Base-by-base conservation (phyloP, 1,140 invertebrate genomes). In the Drosophila willistoni region DNA sequence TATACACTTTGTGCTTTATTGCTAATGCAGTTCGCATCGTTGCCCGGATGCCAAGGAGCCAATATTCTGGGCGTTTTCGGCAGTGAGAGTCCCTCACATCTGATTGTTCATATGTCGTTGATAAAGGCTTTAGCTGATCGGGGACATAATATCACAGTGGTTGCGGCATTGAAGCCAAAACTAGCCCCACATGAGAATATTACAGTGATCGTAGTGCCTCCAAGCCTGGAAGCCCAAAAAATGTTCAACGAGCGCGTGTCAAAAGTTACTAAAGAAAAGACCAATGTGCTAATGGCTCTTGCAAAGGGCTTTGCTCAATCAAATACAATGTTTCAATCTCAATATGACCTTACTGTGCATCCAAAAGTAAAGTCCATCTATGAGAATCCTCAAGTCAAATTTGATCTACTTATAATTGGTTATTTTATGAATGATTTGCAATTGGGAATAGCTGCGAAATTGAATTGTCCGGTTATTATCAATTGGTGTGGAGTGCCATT, bases 1-100 rank as follows among this genome's bases (percentile, higher is more conserved):
- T 10, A 6, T 34, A 36, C 33, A 17, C 10, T 14, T 64, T 7
- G 7, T 73, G 3, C 3, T 75, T 0, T 14, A 77, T 29, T 69
- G 25, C 7, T 9, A 71, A 7, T 9, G 60, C 44, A 51, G 36
- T 34, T 10, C n/a, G 13, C 10, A 5, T 59, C 10, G 7, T 64
- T 22, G 44, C 64, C 34, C 29, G 69, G 29, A 9, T 29, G 39
- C 7, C 62, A 87, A 62, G 59, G 71, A 9, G 70, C 79, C 1
- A 85, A 90, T 51, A 91, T 91, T n/a, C 66, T 91, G 0, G 87
- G 87, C 5, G n/a, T 91, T 0, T 91, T 91, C 14, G 68, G 76
- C 2, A 89, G 86, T 12, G 44, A 77, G 5, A 90, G 87, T 61
- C 80, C 84, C 2, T 91, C 90, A 1, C 90, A 92, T 64, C 64